These are phyloP conservation scores for Actenoides hombroni DNA, from an alignment of 2,113 vertebrate species.

Conservation along the genomic window DNA sequence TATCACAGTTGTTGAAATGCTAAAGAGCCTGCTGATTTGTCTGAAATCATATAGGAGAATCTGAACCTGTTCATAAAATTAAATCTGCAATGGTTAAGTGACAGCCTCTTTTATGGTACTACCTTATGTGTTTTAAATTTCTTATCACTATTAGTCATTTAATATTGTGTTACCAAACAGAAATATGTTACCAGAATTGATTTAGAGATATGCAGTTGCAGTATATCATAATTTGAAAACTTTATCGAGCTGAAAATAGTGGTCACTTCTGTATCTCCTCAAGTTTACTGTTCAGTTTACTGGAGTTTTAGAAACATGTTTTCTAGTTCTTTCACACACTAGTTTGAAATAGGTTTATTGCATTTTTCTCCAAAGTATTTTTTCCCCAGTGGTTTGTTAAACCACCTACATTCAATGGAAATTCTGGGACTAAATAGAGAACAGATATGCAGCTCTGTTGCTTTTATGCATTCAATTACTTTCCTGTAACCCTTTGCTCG, in stretches of 20 bases:
- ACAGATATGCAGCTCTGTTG: background rate
- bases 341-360: background rate
- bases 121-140: background rate
- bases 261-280: background rate
- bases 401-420: background rate
- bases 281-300: background rate
- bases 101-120: background rate
- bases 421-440: background rate
- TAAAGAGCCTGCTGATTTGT: background rate
- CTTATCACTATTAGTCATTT: background rate
- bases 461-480: background rate
- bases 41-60: background rate
- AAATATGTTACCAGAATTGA: background rate
- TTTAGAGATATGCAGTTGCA: background rate
- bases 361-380: background rate
- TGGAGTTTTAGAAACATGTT: background rate
- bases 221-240: background rate
- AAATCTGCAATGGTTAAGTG: background rate
- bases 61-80: background rate
- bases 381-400: background rate
- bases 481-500: background rate
- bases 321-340: background rate
- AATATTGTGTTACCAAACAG: background rate
- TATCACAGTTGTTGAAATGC: background rate
- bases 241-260: background rate